phyloP scores from a whole-genome alignment of 30 jellyfish, hydroid and myxozoan genomes.

The Cassiopea xamachana region DNA sequence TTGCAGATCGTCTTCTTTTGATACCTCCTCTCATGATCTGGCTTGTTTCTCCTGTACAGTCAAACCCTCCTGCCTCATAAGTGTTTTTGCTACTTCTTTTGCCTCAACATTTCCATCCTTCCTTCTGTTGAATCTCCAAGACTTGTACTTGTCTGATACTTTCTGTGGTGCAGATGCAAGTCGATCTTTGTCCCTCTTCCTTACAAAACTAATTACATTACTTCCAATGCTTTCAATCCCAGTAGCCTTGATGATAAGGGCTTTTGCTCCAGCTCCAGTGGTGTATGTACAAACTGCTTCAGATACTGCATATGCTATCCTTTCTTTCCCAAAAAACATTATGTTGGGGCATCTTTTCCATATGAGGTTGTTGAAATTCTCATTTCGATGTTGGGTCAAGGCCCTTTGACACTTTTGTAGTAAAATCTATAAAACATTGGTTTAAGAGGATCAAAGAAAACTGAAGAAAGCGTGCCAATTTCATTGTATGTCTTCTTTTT shows the following conservation, averaged over 20 bases:
- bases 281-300: slow-evolving; percentile 20
- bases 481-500: slow-evolving; percentile 17
- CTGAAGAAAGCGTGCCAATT: slow-evolving; percentile 10
- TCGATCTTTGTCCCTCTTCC: neutral
- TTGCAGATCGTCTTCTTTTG: too few relatives aligned
- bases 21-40: too few relatives aligned
- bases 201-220: neutral
- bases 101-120: neutral
- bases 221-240: slow-evolving; percentile 10
- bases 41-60: too few relatives aligned
- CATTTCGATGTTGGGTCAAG: slow-evolving; percentile 29
- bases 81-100: too few relatives aligned
- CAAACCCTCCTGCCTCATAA: too few relatives aligned
- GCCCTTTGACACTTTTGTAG: slow-evolving; percentile 9
- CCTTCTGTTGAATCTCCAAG: neutral
- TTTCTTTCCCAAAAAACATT: slow-evolving; percentile 4
- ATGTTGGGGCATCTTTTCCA: slow-evolving; percentile 30
- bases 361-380: slow-evolving; percentile 11
- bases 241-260: neutral
- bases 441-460: neutral
- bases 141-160: neutral
- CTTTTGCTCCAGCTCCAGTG: slow-evolving; percentile 28
- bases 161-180: slow-evolving; percentile 12
- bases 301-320: slow-evolving; percentile 6
- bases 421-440: slow-evolving; percentile 16